Conservation (phyloP, 2,113 vertebrate species). For the Clinocottus analis region DNA sequence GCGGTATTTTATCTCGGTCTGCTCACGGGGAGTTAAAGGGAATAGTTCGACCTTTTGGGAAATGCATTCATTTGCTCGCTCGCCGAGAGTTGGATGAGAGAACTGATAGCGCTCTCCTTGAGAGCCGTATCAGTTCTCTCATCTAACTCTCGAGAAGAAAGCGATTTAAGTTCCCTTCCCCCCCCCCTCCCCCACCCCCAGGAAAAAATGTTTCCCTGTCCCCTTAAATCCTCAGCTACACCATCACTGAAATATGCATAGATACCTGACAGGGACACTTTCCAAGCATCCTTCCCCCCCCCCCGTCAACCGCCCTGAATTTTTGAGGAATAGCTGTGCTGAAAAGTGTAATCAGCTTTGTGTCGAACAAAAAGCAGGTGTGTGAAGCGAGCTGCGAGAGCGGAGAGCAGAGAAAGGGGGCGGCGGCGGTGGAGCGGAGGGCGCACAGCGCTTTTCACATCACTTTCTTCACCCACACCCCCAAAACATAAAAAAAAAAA, state of each 20-base stretch:
- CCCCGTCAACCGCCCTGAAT: too few relatives aligned
- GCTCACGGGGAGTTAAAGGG: neutral
- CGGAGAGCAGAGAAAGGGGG: conserved; percentile 33
- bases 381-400: conserved; percentile 52
- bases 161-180: neutral
- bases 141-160: conserved; percentile 4
- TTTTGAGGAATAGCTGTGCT: conserved; percentile 41
- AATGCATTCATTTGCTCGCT: neutral
- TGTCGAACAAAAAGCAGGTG: conserved; percentile 73
- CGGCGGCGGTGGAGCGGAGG: neutral
- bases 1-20: neutral
- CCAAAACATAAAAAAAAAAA: conserved; percentile 43
- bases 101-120: neutral
- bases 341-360: conserved; percentile 73
- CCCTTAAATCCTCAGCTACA: conserved; percentile 17
- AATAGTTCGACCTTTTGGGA: neutral
- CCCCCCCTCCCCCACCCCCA: too few relatives aligned
- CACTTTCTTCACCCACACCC: conserved; percentile 26
- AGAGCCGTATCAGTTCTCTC: neutral
- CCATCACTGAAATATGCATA: conserved; percentile 37
- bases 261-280: conserved; percentile 46
- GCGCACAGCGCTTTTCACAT: conserved; percentile 38
- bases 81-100: neutral
- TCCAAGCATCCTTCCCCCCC: neutral
- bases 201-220: conserved; percentile 6